These are phyloP conservation scores for Trichogramma pretiosum DNA, from an alignment of 1,140 invertebrate genomes.

Conservation along the genomic window DNA sequence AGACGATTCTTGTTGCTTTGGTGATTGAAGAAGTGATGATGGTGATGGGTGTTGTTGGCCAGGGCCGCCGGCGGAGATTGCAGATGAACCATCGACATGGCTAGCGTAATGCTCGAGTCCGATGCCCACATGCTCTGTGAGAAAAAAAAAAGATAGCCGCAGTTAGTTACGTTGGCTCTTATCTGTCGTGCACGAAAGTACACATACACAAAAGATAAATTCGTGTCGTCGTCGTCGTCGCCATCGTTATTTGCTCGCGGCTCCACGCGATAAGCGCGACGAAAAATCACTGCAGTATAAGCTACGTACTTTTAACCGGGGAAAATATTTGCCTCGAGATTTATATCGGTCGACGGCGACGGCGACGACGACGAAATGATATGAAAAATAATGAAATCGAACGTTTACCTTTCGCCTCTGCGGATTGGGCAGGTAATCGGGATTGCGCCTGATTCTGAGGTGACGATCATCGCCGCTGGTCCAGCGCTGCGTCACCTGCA, in stretches of 20 bases:
- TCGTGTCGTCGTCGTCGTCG: background rate
- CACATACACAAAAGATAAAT: too few relatives aligned
- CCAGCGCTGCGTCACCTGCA: slow-evolving; percentile 76
- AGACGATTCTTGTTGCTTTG: slow-evolving; percentile 8
- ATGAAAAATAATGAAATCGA: background rate
- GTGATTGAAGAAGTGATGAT: slow-evolving; percentile 11
- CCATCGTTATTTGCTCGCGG: slow-evolving; percentile 14
- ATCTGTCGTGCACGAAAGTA: too few relatives aligned
- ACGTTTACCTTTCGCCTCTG: slow-evolving; percentile 50
- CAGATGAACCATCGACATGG: slow-evolving; percentile 39
- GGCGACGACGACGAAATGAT: too few relatives aligned
- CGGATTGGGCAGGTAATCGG: slow-evolving; percentile 60
- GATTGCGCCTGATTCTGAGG: slow-evolving; percentile 68
- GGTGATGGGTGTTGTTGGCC: slow-evolving; percentile 25
- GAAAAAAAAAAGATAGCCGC: slow-evolving; percentile 5
- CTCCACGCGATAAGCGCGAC: too few relatives aligned
- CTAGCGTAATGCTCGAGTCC: slow-evolving; percentile 40
- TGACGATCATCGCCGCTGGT: slow-evolving; percentile 58
- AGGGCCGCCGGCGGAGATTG: slow-evolving; percentile 22
- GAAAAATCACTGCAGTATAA: too few relatives aligned
- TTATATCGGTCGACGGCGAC: background rate
- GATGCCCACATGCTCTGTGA: slow-evolving; percentile 44
- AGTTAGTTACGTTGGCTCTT: slow-evolving; percentile 24
- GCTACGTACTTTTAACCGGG: background rate
- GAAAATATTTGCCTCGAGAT: background rate